Evolutionary conservation across 2,797 vertebrate species (phyloP).

Genomic region (Morus bassanus): DNA sequence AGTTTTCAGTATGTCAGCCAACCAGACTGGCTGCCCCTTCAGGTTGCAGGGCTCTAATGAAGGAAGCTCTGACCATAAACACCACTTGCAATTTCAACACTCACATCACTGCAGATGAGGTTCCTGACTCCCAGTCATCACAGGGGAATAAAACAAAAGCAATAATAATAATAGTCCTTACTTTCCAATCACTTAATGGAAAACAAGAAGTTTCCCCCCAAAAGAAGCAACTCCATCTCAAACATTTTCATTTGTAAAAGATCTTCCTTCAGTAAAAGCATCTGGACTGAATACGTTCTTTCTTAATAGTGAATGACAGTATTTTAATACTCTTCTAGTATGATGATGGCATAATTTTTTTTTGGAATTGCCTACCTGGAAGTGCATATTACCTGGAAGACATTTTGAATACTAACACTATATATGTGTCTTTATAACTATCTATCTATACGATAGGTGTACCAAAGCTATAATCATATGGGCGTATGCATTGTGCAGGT

Average conservation of each 20-base stretch:
- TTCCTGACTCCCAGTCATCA: background rate
- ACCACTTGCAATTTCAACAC: slow-evolving; percentile 17
- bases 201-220: background rate
- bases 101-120: background rate
- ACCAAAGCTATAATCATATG: background rate
- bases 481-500: rapidly evolving
- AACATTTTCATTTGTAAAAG: background rate
- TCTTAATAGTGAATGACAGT: background rate
- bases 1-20: background rate
- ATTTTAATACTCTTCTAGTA: background rate
- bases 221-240: background rate
- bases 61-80: background rate
- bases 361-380: background rate
- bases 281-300: background rate
- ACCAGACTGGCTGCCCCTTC: background rate
- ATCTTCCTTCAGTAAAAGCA: background rate
- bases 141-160: background rate
- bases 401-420: background rate
- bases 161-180: background rate
- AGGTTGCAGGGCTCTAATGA: background rate
- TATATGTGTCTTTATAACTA: background rate
- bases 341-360: background rate
- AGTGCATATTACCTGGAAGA: background rate
- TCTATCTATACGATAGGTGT: background rate
- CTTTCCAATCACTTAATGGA: background rate